Base-by-base conservation (phyloP, 2,797 vertebrate genomes). In the Onychomys arenicola region DNA sequence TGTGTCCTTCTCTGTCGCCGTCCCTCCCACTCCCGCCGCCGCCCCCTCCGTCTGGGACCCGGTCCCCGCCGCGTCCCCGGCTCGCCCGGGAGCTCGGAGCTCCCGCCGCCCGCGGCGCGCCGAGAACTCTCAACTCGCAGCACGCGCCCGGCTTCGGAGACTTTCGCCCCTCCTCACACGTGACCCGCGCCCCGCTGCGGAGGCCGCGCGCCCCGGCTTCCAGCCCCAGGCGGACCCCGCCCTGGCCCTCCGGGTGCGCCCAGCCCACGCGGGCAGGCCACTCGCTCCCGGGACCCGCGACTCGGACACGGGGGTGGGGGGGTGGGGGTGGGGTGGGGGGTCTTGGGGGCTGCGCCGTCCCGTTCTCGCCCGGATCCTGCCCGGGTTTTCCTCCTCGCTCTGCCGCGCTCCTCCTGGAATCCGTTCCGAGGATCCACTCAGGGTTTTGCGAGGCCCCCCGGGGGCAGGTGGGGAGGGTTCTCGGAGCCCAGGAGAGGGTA, bases 91-190 rank as follows among this genome's bases (percentile, higher is more conserved):
- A 97, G 97, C 97, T 96, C 76, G 86, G 86, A 95, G 97, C 97
- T 97, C 97, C 97, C 96, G 97, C 96, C 97, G 97, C 97, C 97
- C 96, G 97, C 96, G 96, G 97, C 97, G 97, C 96, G 96, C 96
- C 93, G 97, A 97, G 97, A 97, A 98, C 97, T 98, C 97, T 94
- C 97, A 97, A 98, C 97, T 97, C 97, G 80, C 96, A 27, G 91
- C 97, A 40, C 96, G 93, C 97, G 91, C 96, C 96, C 98, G 97
- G 98, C 98, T 98, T 98, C 98, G 98, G 96, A 98, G 98, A 98
- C 98, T 98, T 98, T 98, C 98, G 98, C 98, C 98, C 98, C 98
- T 98, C 98, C 98, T 98, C 95, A 89, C 96, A 91, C 98, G 98
- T 98, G 98, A 98, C 98, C 98, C 93, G 96, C 96, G 55, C 96